These are phyloP conservation scores for Drosophila orosa DNA, from an alignment of 1,140 invertebrate species.

Conservation along the genomic window DNA sequence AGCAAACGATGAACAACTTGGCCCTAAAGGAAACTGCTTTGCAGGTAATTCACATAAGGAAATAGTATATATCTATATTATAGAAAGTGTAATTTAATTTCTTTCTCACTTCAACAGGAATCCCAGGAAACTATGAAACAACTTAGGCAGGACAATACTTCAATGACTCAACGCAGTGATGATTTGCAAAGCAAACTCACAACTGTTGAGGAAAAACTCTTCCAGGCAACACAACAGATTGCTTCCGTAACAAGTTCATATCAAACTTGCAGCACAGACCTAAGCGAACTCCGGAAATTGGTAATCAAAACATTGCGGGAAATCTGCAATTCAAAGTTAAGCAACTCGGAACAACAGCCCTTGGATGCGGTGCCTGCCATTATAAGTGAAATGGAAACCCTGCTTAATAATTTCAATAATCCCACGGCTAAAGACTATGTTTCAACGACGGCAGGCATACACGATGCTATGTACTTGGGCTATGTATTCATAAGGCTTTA, in stretches of 20 bases:
- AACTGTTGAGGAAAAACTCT: conserved; percentile 40
- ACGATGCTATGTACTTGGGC: conserved; percentile 56
- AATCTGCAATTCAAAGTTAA: conserved; percentile 63
- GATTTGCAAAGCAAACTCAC: conserved; percentile 50
- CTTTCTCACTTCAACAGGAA: conserved; percentile 20
- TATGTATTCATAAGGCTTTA: conserved; percentile 62
- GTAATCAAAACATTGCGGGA: conserved; percentile 59
- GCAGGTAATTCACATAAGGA: conserved; percentile 15
- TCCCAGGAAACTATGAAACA: conserved; percentile 13
- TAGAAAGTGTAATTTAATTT: too few relatives aligned
- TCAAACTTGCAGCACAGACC: conserved; percentile 30
- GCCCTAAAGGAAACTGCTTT: conserved; percentile 31
- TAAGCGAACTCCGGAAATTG: conserved; percentile 42
- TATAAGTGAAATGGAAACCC: conserved; percentile 86
- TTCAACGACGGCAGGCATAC: conserved; percentile 37
- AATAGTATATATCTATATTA: too few relatives aligned
- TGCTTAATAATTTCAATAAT: conserved; percentile 48
- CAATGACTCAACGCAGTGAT: conserved; percentile 3
- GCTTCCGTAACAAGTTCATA: conserved; percentile 35
- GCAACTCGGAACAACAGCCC: conserved; percentile 48
- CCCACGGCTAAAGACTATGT: conserved; percentile 17
- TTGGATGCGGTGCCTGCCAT: conserved; percentile 85
- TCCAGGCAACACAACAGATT: conserved; percentile 37
- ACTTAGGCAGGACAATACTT: conserved; percentile 34
- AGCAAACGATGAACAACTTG: conserved; percentile 19